These are phyloP conservation scores for Cryptotermes secundus DNA, from an alignment of 1,140 invertebrate genomes.

Conservation along the genomic window DNA sequence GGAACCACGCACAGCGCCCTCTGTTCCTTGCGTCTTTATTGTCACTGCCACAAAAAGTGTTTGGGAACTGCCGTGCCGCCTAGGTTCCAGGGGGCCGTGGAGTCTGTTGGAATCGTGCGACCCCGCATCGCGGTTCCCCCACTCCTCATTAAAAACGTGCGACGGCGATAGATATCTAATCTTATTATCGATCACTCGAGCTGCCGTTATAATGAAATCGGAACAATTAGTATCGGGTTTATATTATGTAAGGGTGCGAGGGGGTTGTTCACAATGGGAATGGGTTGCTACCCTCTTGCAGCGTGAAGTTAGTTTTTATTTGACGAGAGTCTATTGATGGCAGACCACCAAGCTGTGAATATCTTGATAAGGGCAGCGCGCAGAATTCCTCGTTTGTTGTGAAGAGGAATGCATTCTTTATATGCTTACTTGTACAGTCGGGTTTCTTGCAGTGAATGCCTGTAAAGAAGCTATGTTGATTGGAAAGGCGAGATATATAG, in stretches of 20 bases:
- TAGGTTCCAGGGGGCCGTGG: too few species aligned
- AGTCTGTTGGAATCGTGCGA: too few species aligned
- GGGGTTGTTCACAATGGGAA: neutral
- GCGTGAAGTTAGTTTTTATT: constrained; percentile 4
- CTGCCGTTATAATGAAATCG: too few species aligned
- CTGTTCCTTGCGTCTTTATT: too few species aligned
- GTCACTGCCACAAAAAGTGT: too few species aligned
- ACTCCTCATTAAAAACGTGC: neutral
- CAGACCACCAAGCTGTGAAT: neutral
- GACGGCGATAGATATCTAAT: neutral
- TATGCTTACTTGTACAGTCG: too few species aligned
- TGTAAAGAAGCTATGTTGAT: too few species aligned
- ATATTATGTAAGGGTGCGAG: constrained; percentile 16
- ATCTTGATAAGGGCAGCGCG: neutral
- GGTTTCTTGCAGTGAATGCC: too few species aligned
- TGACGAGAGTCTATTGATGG: neutral
- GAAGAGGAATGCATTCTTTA: too few species aligned
- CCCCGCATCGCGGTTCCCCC: neutral
- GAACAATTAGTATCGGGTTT: constrained; percentile 1
- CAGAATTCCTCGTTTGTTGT: too few species aligned
- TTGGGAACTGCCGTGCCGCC: neutral
- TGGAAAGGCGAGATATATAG: too few species aligned
- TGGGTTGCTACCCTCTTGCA: neutral
- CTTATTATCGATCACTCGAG: neutral
- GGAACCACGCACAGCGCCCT: too few species aligned